Conservation (phyloP, 2,797 vertebrate genomes). For the Falco berigora region DNA sequence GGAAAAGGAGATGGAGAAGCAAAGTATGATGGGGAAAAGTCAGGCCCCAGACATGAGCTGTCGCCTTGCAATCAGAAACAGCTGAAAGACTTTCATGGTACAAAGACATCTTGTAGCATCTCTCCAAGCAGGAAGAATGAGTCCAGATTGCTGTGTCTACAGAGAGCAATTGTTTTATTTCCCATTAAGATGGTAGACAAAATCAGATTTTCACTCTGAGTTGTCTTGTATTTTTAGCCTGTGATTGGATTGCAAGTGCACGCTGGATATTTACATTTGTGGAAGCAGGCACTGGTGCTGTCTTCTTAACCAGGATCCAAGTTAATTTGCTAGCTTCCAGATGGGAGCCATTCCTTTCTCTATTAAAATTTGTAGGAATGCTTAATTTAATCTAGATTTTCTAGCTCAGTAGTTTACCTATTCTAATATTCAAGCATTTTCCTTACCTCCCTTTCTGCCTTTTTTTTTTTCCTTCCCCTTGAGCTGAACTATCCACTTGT, state of each 20-base stretch:
- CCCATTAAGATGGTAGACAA: background rate
- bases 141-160: conserved; percentile 14
- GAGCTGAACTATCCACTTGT: background rate
- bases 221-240: conserved; percentile 49
- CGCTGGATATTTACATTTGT: conserved; percentile 27
- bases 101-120: background rate
- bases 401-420: background rate
- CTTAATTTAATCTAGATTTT: conserved; percentile 50
- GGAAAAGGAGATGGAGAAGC: background rate
- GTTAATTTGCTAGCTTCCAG: conserved; percentile 46
- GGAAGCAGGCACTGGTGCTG: conserved; percentile 1
- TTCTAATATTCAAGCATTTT: background rate
- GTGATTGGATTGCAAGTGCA: conserved; percentile 36
- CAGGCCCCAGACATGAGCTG: background rate
- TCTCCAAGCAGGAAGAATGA: background rate
- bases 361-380: conserved; percentile 33
- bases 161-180: conserved; percentile 18
- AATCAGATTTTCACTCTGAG: conserved; percentile 26
- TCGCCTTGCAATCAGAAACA: background rate
- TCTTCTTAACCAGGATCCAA: conserved; percentile 7
- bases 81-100: background rate
- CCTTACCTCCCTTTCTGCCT: background rate
- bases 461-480: background rate
- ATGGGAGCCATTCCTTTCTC: conserved; percentile 18
- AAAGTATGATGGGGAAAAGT: background rate